A percentile compares a stretch with the other conserved stretches of the same genome.
Conservation (phyloP, 2,113 vertebrate genomes). For the Phyllopteryx taeniolatus region DNA sequence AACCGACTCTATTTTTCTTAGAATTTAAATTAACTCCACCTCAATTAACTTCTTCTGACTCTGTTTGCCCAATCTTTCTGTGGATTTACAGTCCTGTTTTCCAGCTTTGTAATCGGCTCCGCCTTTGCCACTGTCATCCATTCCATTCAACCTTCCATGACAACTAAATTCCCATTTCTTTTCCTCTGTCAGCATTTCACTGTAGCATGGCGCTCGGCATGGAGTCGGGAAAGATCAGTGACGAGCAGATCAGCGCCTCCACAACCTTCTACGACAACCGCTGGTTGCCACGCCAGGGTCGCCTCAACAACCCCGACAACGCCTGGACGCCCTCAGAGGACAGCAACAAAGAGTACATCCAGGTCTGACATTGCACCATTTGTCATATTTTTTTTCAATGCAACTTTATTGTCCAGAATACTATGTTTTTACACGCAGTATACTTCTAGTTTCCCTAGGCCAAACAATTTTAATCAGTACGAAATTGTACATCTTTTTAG, state of each 20-base stretch:
- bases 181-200: constrained; percentile 79
- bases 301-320: constrained; percentile 91
- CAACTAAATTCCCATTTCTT: not conserved
- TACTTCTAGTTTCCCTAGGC: not conserved
- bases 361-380: constrained; percentile 70
- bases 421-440: not conserved
- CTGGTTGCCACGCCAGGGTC: constrained; percentile 90
- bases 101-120: not conserved
- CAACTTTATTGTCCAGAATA: not conserved
- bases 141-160: not conserved
- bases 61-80: constrained; percentile 11
- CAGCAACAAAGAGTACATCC: constrained; percentile 92
- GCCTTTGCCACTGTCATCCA: constrained; percentile 2
- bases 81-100: constrained; percentile 13
- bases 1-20: constrained; percentile 38
- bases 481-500: not conserved
- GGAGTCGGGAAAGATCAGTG: constrained; percentile 92
- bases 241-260: constrained; percentile 90
- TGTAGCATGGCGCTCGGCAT: constrained; percentile 89
- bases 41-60: constrained; percentile 38
- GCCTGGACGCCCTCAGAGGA: constrained; percentile 94
- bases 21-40: constrained; percentile 57
- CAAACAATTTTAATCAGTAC: not conserved
- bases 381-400: not conserved
- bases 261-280: constrained; percentile 85